Percentiles rank a stretch among this genome's conserved stretches.
Conservation (phyloP, 2,113 vertebrate genomes). For the Cromileptes altivelis region DNA sequence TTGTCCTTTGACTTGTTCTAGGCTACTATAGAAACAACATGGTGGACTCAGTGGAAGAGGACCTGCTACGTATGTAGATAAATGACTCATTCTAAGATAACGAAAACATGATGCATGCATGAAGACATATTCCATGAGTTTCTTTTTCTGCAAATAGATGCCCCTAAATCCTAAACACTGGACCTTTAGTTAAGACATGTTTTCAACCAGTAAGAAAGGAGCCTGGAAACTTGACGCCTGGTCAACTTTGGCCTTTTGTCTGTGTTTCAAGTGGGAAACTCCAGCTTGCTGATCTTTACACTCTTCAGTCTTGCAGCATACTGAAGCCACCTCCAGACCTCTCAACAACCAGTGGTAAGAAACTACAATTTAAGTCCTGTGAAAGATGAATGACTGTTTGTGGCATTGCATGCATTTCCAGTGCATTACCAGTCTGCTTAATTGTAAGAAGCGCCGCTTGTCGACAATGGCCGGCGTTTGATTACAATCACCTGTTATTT, state of each 20-base stretch:
- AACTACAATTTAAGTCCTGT: slow-evolving; percentile 5
- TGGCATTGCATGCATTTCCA: slow-evolving; percentile 37
- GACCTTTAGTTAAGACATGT: not conserved
- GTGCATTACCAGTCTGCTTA: slow-evolving; percentile 37
- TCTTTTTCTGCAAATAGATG: too few relatives aligned
- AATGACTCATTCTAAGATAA: too few relatives aligned
- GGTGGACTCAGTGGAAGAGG: too few relatives aligned
- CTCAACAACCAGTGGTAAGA: slow-evolving; percentile 12
- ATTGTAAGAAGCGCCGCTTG: slow-evolving; percentile 41
- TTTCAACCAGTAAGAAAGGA: not conserved
- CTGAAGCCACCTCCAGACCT: slow-evolving; percentile 3
- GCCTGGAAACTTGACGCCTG: not conserved
- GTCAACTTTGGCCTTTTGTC: slow-evolving; percentile 1
- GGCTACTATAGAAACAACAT: too few relatives aligned
- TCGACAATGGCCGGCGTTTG: slow-evolving; percentile 44
- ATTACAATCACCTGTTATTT: slow-evolving; percentile 65
- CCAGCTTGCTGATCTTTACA: not conserved
- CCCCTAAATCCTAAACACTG: too few relatives aligned
- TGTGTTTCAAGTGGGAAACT: not conserved
- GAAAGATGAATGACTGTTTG: slow-evolving; percentile 23
- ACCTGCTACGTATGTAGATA: too few relatives aligned
- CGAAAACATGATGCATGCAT: too few relatives aligned
- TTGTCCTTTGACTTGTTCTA: too few relatives aligned
- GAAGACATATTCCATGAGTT: too few relatives aligned
- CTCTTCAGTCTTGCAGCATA: not conserved